phyloP scores from a whole-genome alignment of 2,888 invertebrate species.

The Therioaphis trifolii region DNA sequence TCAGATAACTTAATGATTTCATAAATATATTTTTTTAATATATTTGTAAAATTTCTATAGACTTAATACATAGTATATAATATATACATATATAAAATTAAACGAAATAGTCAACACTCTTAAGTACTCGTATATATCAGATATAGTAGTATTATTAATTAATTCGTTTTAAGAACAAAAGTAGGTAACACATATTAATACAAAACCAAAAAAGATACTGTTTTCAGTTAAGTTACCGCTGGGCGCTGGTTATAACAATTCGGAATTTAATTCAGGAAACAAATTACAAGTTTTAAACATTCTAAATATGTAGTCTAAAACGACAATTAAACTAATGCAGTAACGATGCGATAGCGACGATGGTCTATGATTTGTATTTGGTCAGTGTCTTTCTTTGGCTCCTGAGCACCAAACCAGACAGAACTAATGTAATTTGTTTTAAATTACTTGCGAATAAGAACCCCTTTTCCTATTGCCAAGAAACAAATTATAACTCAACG shows the following conservation, averaged over 20 bases:
- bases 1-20: no score
- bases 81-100: background rate
- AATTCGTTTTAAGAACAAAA: no score
- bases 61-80: no score
- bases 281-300: slow-evolving; percentile 3
- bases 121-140: no score
- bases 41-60: no score
- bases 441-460: slow-evolving; percentile 60
- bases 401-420: slow-evolving; percentile 52
- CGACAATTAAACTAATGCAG: slow-evolving; percentile 56
- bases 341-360: slow-evolving; percentile 47
- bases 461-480: slow-evolving; percentile 54
- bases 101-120: no score
- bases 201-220: background rate
- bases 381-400: slow-evolving; percentile 61
- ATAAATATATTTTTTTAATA: no score
- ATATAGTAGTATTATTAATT: no score
- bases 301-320: slow-evolving; percentile 33
- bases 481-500: slow-evolving; percentile 60
- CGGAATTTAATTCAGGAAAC: slow-evolving; percentile 4
- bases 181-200: background rate
- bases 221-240: background rate
- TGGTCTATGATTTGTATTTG: slow-evolving; percentile 52
- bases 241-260: slow-evolving; percentile 4
- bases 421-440: slow-evolving; percentile 62